These are phyloP conservation scores for Chirona hameri DNA, from an alignment of 2,888 invertebrate species.

Conservation along the genomic window DNA sequence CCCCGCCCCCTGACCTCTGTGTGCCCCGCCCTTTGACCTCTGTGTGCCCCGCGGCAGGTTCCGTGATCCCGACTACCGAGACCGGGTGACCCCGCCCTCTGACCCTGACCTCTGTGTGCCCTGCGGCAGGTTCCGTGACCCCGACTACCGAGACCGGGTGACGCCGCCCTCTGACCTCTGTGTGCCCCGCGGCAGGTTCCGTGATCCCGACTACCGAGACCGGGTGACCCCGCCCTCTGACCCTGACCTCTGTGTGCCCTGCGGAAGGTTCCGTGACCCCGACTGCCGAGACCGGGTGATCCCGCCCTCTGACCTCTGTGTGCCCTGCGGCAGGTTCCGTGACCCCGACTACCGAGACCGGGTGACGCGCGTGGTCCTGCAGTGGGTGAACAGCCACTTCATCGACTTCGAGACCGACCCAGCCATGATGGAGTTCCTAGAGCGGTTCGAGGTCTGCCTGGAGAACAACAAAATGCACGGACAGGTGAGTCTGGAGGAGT, in stretches of 20 bases:
- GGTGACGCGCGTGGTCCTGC: conserved; percentile 89
- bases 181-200: background rate
- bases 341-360: conserved; percentile 71
- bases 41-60: too few relatives aligned
- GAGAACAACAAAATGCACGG: conserved; percentile 83
- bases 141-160: conserved; percentile 45
- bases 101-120: too few relatives aligned
- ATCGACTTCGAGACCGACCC: conserved; percentile 96
- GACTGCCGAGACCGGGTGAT: background rate
- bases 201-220: background rate
- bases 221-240: background rate
- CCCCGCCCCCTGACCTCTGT: too few relatives aligned
- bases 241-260: background rate
- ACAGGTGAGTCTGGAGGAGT: conserved; percentile 54
- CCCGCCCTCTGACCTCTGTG: background rate
- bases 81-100: background rate
- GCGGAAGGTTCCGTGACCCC: too few relatives aligned
- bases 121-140: conserved; percentile 64
- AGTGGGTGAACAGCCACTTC: conserved; percentile 99
- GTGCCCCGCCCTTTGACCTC: too few relatives aligned
- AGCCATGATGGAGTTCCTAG: conserved; percentile 93
- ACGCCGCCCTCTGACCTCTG: too few relatives aligned
- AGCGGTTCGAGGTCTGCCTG: conserved; percentile 80
- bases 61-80: too few relatives aligned
- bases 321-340: conserved; percentile 56